Conservation (phyloP, 1,140 invertebrate genomes). For the Drosophila seguyi region DNA sequence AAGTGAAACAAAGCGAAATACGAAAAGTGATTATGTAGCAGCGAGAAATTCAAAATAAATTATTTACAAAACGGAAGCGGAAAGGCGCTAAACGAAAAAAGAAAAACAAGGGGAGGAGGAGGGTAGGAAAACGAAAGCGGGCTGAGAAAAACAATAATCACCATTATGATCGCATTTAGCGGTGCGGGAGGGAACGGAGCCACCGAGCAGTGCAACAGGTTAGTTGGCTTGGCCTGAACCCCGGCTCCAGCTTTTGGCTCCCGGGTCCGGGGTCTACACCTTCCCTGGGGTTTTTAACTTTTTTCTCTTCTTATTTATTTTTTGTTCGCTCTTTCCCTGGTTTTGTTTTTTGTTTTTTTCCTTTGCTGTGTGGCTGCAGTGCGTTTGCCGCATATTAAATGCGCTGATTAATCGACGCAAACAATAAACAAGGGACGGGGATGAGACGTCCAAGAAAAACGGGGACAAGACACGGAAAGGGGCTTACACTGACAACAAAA, state of each 20-base stretch:
- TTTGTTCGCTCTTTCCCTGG: slow-evolving; percentile 3
- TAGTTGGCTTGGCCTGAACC: slow-evolving; percentile 53
- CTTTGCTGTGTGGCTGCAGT: slow-evolving; percentile 42
- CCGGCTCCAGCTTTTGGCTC: slow-evolving; percentile 30
- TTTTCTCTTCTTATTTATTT: background rate
- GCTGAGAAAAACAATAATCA: slow-evolving; percentile 25
- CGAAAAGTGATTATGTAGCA: slow-evolving; percentile 32
- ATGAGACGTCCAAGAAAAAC: slow-evolving; percentile 25
- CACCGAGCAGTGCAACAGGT: slow-evolving; percentile 41
- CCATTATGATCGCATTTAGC: slow-evolving; percentile 1
- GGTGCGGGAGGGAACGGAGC: background rate
- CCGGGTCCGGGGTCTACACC: slow-evolving; percentile 15
- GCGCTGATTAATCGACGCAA: slow-evolving; percentile 74
- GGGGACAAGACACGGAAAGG: slow-evolving; percentile 42
- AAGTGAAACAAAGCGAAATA: slow-evolving; percentile 50
- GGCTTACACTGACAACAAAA: slow-evolving; percentile 14
- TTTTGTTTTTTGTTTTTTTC: slow-evolving; percentile 2
- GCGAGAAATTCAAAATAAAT: slow-evolving; percentile 44
- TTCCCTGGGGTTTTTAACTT: slow-evolving; percentile 1
- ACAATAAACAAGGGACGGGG: slow-evolving; percentile 56
- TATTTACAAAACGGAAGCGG: slow-evolving; percentile 58
- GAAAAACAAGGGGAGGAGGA: background rate
- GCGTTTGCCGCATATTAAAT: slow-evolving; percentile 63
- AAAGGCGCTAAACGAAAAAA: slow-evolving; percentile 45
- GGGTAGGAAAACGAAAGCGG: slow-evolving; percentile 22